Conservation (phyloP, 1,140 invertebrate genomes). For the Plectrocnemia conspersa region DNA sequence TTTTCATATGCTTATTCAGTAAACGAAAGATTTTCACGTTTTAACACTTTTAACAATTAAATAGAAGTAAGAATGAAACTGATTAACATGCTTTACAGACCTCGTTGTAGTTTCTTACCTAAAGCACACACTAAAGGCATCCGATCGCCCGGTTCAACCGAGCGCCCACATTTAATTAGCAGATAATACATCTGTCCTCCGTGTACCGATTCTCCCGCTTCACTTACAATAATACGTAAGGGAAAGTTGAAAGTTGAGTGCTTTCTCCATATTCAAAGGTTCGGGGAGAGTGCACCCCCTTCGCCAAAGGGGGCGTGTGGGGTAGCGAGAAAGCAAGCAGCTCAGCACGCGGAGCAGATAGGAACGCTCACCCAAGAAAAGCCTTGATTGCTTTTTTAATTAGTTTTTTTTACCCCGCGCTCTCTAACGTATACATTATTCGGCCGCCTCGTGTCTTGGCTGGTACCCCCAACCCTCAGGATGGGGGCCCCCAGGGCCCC, state of each 20-base stretch:
- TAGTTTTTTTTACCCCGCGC: conserved; percentile 33
- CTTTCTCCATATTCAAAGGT: conserved; percentile 32
- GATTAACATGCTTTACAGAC: neutral
- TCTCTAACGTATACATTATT: conserved; percentile 25
- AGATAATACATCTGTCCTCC: neutral
- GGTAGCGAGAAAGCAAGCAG: conserved; percentile 9
- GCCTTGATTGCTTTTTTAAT: conserved; percentile 37
- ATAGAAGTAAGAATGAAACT: no score
- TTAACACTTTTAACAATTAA: no score
- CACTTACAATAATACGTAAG: conserved; percentile 17
- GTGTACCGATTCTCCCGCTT: neutral
- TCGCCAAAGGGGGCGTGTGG: neutral
- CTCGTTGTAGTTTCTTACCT: neutral
- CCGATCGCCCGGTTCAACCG: no score
- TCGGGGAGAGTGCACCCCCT: neutral
- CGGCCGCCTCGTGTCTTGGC: conserved; percentile 19
- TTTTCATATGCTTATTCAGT: no score
- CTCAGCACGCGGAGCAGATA: conserved; percentile 13
- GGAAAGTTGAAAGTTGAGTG: conserved; percentile 24
- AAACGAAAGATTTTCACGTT: no score
- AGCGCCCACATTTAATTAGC: no score
- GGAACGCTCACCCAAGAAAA: conserved; percentile 33
- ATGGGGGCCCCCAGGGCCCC: neutral
- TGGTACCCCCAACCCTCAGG: neutral
- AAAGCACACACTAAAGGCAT: no score